Evolutionary conservation across 2,797 vertebrate species (phyloP), one percentile per base, ranked within the genome.

Genomic region (Acipenser ruthenus): DNA sequence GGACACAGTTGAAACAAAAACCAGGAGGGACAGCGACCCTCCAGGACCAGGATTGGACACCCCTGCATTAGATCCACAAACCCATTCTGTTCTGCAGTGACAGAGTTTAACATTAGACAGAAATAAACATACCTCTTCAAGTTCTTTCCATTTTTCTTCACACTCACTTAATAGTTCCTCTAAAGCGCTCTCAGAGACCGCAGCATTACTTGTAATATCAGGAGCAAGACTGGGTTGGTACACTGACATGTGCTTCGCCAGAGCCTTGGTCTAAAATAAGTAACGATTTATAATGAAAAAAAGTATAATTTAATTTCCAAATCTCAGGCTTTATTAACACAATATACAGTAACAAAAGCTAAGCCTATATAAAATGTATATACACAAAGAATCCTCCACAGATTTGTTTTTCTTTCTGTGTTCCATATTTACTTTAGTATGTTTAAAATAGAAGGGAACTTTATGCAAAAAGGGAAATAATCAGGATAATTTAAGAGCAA

Each of bases 121-220:
- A 23, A 37, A 15, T 9, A 48, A 8, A 37, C 60, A 37, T 37
- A 62, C 60, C 60, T 62, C 15, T 37, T 62, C 60, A n/a, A 62
- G 18, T 18, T 62, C 8, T 37, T 62, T 62, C 60, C 60, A 62
- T 37, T 62, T n/a, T 8, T 62, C 60, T 62, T 62, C 60, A 62
- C 60, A 62, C 18, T 23, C 60, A 37, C 6, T 37, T 1, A 62
- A 18, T 18, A 62, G 47, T 18, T 62, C 60, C n/a, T 62, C 60
- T 8, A 6, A 37, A 6, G 23, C 23, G 7, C 60, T 23, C 6
- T 37, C 6, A 6, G 47, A 10, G 9, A n/a, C 18, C 9, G 4
- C 7, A 5, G 9, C 18, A 8, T 37, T 18, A 23, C 6, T 37
- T 23, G 60, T 4, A 10, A 62, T 8, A 47, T 62, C 60, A 37